Percentiles rank a stretch among this genome's conserved stretches.
Conservation (phyloP, 2,113 vertebrate genomes). For the Butorides virescens region DNA sequence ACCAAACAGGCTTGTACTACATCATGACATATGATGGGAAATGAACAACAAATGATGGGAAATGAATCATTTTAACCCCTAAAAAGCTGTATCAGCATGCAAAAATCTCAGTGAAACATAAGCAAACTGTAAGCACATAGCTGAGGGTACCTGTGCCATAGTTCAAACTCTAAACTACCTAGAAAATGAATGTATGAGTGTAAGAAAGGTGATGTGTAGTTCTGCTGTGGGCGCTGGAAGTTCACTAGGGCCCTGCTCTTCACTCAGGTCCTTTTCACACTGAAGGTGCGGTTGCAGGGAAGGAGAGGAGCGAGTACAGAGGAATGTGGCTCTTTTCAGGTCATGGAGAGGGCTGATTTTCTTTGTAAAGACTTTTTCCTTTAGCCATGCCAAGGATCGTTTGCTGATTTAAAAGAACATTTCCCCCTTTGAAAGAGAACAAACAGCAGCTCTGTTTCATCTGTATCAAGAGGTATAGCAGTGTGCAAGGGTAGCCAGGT, state of each 20-base stretch:
- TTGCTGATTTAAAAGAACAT: background rate
- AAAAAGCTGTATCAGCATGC: background rate
- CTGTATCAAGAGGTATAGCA: background rate
- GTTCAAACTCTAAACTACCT: background rate
- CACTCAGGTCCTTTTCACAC: background rate
- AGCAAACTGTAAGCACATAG: fast-evolving
- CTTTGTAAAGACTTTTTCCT: background rate
- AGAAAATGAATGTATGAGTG: background rate
- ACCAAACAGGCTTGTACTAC: background rate
- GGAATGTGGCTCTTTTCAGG: background rate
- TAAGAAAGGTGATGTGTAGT: background rate
- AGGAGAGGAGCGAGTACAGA: background rate
- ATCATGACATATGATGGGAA: background rate
- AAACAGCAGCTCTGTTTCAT: background rate
- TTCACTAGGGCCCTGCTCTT: background rate
- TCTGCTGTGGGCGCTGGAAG: background rate
- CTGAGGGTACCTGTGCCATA: background rate
- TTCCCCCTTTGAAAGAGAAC: background rate
- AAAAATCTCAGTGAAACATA: background rate
- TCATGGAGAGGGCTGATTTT: background rate
- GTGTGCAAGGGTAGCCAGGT: slow-evolving; percentile 15
- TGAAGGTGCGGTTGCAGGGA: background rate
- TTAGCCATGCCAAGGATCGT: background rate
- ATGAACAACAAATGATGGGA: background rate
- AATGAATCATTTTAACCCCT: background rate